A percentile compares a stretch with the other conserved stretches of the same genome.
Evolutionary conservation across 2,113 vertebrate genomes (phyloP).

Genomic region (Bubo scandiacus): DNA sequence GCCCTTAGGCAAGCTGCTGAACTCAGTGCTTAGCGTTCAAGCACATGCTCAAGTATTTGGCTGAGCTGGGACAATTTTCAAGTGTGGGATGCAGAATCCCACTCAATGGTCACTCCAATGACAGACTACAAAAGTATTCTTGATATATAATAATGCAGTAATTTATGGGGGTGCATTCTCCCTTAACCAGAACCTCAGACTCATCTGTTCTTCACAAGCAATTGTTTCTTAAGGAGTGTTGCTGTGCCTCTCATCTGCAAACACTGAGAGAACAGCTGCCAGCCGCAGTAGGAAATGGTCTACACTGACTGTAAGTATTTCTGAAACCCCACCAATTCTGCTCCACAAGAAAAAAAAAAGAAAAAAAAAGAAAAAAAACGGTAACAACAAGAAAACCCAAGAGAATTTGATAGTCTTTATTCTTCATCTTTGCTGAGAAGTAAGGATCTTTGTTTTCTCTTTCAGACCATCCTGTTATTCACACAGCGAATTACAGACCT

Average conservation of each 20-base stretch:
- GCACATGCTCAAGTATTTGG: neutral
- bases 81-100: constrained; percentile 12
- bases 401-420: neutral
- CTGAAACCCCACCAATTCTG: neutral
- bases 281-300: constrained; percentile 3
- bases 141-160: neutral
- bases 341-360: neutral
- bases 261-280: neutral
- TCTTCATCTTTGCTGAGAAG: constrained; percentile 5
- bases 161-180: neutral
- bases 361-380: neutral
- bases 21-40: neutral
- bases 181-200: constrained; percentile 10
- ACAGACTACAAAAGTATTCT: constrained; percentile 32
- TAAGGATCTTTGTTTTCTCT: constrained; percentile 15
- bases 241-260: neutral
- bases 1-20: neutral
- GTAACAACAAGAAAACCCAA: neutral
- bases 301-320: neutral
- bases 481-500: constrained; percentile 39
- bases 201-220: constrained; percentile 8
- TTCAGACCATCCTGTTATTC: constrained; percentile 28
- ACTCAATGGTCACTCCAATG: neutral
- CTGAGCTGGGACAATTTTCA: neutral
- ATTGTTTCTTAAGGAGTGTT: neutral